phyloP scores from a whole-genome alignment of 1,140 invertebrate species.

The Parasteatoda tepidariorum region DNA sequence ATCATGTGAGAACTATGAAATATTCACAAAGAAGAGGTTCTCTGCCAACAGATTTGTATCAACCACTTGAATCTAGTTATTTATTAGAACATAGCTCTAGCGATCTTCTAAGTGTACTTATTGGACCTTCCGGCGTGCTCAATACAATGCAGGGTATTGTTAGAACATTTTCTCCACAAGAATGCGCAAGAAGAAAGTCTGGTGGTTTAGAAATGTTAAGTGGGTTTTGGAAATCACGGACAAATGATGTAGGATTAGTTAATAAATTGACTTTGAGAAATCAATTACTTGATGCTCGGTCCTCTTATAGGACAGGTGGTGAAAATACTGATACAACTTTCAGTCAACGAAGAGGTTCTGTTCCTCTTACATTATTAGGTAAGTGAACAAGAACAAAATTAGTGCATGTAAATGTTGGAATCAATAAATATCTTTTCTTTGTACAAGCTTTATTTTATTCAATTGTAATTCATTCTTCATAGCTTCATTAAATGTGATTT shows the following conservation, averaged over 20 bases:
- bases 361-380: slow-evolving; percentile 59
- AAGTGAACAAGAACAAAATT: slow-evolving; percentile 7
- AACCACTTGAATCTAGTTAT: slow-evolving; percentile 22
- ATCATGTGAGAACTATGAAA: slow-evolving; percentile 1
- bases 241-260: slow-evolving; percentile 24
- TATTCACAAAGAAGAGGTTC: slow-evolving; percentile 51
- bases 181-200: slow-evolving; percentile 53
- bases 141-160: slow-evolving; percentile 45
- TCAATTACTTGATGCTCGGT: slow-evolving; percentile 16
- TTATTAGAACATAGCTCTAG: slow-evolving; percentile 39
- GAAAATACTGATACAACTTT: slow-evolving; percentile 16
- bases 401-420: too few species aligned
- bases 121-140: slow-evolving; percentile 46
- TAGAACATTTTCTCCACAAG: slow-evolving; percentile 27
- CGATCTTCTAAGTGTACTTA: slow-evolving; percentile 58
- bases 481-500: too few species aligned
- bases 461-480: too few species aligned
- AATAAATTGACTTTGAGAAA: slow-evolving; percentile 28
- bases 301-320: slow-evolving; percentile 30
- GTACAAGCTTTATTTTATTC: too few species aligned
- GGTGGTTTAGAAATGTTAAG: slow-evolving; percentile 61
- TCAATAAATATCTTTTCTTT: too few species aligned
- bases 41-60: slow-evolving; percentile 54
- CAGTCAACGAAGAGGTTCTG: slow-evolving; percentile 56
- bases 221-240: slow-evolving; percentile 58